Evolutionary conservation across 92 coral and sea anemone species (phyloP).

Genomic region (Blastomussa wellsi): DNA sequence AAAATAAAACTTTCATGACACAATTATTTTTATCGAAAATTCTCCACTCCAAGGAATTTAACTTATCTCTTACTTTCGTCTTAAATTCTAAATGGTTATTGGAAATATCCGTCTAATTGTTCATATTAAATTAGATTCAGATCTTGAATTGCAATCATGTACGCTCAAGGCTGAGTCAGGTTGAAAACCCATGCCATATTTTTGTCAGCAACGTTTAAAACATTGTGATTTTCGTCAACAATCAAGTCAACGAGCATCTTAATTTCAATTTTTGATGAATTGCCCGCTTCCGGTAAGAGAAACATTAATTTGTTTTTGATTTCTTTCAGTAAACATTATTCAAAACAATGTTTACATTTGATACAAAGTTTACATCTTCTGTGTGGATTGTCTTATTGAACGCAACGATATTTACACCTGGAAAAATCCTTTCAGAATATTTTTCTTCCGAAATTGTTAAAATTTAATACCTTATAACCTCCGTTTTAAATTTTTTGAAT

Average conservation of each 20-base stretch:
- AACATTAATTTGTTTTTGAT: background rate
- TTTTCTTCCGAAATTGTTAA: background rate
- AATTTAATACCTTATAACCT: background rate
- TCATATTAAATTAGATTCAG: background rate
- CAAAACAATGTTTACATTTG: background rate
- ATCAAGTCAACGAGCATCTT: background rate
- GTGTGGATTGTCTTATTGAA: background rate
- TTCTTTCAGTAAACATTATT: background rate
- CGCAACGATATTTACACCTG: background rate
- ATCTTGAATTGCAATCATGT: slow-evolving; percentile 1
- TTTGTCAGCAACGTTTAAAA: background rate
- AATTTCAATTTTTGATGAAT: background rate
- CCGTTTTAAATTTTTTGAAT: background rate
- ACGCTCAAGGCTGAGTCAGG: background rate
- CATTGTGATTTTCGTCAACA: background rate
- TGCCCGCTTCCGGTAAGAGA: background rate
- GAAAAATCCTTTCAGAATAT: background rate
- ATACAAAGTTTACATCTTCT: background rate
- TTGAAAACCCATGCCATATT: background rate
- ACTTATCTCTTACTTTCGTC: slow-evolving; percentile 22
- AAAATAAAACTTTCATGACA: slow-evolving; percentile 15
- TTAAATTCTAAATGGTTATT: slow-evolving; percentile 26
- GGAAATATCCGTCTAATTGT: background rate
- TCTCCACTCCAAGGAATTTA: background rate
- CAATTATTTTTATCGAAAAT: slow-evolving; percentile 7